Percentiles rank a stretch among this genome's conserved stretches.
These are phyloP conservation scores for Philhelius pedissequus DNA, from an alignment of 2,888 invertebrate genomes.

Conservation along the genomic window DNA sequence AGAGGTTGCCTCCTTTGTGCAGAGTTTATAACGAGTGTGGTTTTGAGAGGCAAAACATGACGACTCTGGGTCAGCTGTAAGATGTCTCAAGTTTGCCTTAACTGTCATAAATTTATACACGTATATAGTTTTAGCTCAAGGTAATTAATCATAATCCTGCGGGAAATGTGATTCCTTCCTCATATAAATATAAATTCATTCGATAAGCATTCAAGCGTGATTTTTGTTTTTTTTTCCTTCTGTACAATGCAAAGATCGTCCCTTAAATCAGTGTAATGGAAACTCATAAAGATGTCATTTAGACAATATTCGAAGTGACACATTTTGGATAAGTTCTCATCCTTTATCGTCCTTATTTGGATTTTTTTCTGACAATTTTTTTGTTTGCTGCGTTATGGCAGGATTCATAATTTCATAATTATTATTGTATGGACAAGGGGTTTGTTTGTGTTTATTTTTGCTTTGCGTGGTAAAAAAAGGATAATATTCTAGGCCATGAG, in stretches of 20 bases:
- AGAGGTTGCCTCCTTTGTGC: neutral
- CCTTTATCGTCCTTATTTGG: conserved; percentile 33
- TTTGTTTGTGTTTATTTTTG: conserved; percentile 51
- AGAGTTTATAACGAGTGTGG: conserved; percentile 1
- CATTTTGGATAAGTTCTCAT: conserved; percentile 60
- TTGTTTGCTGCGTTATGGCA: neutral
- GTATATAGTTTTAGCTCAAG: neutral
- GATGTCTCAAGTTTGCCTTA: conserved; percentile 9
- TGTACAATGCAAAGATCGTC: conserved; percentile 26
- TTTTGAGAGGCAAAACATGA: neutral
- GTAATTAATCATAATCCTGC: conserved; percentile 62
- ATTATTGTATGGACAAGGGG: conserved; percentile 18
- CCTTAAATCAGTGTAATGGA: conserved; percentile 66
- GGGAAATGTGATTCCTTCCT: neutral
- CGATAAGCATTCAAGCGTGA: conserved; percentile 51
- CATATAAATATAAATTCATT: neutral
- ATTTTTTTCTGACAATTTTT: neutral
- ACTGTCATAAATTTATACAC: neutral
- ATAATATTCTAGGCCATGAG: conserved; percentile 26
- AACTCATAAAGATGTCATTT: conserved; percentile 68
- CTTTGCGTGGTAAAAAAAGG: conserved; percentile 49
- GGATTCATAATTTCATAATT: conserved; percentile 60
- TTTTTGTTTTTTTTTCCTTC: conserved; percentile 21
- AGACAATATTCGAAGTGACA: conserved; percentile 64
- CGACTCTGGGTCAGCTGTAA: conserved; percentile 43